These are phyloP conservation scores for Palaemon carinicauda DNA, from an alignment of 1,140 invertebrate genomes.

Conservation along the genomic window DNA sequence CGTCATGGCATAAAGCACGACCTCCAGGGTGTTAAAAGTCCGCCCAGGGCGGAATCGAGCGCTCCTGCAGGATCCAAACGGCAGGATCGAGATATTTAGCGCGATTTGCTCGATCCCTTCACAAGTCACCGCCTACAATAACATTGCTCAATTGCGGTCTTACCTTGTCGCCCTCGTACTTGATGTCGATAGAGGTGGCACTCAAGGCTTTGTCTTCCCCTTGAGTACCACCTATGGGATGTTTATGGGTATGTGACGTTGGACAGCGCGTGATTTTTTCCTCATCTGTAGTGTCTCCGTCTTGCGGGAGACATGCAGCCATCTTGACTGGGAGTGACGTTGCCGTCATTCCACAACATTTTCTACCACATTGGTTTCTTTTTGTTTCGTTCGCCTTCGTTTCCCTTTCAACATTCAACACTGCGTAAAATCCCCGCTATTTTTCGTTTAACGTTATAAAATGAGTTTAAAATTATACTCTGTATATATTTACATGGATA, in stretches of 20 bases:
- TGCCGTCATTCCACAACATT: conserved; percentile 24
- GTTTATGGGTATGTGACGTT: conserved; percentile 15
- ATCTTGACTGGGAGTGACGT: conserved; percentile 47
- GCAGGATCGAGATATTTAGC: too few relatives aligned
- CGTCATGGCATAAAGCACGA: too few relatives aligned
- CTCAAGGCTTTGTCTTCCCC: conserved; percentile 11
- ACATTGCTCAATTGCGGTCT: conserved; percentile 11
- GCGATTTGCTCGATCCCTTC: not conserved
- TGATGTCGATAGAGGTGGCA: conserved; percentile 31
- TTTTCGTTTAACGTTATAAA: not conserved
- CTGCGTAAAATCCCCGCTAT: not conserved
- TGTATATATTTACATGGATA: too few relatives aligned
- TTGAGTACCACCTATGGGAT: conserved; percentile 18
- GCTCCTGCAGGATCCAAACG: too few relatives aligned
- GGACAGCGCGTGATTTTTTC: conserved; percentile 22
- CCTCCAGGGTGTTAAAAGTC: too few relatives aligned
- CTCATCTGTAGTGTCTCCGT: conserved; percentile 46
- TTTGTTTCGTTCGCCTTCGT: not conserved
- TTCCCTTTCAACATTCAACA: not conserved
- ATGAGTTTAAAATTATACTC: too few relatives aligned
- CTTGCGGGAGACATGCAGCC: conserved; percentile 49
- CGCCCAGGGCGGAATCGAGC: too few relatives aligned
- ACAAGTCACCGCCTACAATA: conserved; percentile 36
- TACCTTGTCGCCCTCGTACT: conserved; percentile 48
- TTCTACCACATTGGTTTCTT: not conserved